Percentiles rank a stretch among this genome's conserved stretches.
Evolutionary conservation across 2,797 vertebrate species (phyloP).

Genomic region (Thunnus albacares): DNA sequence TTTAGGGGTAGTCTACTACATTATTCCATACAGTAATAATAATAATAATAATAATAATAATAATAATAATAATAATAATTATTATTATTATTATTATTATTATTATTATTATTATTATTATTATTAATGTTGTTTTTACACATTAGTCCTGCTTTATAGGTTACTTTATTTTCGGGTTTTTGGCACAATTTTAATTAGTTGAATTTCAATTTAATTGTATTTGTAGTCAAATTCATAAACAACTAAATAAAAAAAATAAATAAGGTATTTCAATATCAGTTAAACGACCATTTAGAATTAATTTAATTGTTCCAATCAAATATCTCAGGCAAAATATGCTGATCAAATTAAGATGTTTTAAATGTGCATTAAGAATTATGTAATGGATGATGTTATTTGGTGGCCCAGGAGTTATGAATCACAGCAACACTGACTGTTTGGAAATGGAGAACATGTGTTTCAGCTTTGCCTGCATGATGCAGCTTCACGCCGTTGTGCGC

Average conservation of each 20-base stretch:
- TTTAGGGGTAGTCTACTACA: no score
- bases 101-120: no score
- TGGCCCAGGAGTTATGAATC: conserved; percentile 35
- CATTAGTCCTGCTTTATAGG: neutral
- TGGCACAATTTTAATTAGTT: neutral
- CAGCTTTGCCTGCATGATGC: conserved; percentile 79
- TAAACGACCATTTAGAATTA: neutral
- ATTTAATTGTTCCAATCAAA: neutral
- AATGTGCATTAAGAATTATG: conserved; percentile 11
- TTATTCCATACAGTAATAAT: conserved; percentile 2
- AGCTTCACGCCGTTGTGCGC: conserved; percentile 54
- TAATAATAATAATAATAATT: neutral
- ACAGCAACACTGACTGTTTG: conserved; percentile 77
- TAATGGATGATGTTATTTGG: conserved; percentile 41
- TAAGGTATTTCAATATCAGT: neutral
- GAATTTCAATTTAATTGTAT: neutral
- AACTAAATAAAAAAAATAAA: neutral
- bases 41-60: neutral
- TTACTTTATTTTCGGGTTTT: neutral
- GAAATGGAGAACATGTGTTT: conserved; percentile 90
- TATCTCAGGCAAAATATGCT: neutral
- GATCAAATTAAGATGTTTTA: neutral
- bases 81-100: no score
- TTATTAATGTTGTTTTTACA: neutral
- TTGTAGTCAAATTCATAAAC: neutral